Evolutionary conservation across 2,797 vertebrate genomes (phyloP).

Genomic region (Pteropus rufus): DNA sequence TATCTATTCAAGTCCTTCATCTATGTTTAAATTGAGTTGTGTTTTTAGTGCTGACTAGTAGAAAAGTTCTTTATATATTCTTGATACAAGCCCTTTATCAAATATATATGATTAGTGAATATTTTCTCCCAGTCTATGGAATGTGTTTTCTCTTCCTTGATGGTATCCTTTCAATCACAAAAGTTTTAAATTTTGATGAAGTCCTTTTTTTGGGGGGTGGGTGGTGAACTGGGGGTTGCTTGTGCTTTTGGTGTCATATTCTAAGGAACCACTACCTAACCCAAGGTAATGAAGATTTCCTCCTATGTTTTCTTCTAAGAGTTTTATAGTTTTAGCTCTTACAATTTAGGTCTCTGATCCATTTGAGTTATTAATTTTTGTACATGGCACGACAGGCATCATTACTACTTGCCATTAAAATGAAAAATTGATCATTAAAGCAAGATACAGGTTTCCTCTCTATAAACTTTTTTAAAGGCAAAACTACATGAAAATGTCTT

Average conservation of each 20-base stretch:
- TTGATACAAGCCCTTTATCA: neutral
- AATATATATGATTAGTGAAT: neutral
- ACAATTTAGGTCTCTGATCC: neutral
- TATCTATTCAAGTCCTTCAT: neutral
- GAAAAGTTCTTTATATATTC: neutral
- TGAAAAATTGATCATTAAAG: constrained; percentile 17
- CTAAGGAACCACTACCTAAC: neutral
- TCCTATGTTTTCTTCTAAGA: neutral
- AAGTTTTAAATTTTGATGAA: neutral
- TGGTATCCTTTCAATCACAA: neutral
- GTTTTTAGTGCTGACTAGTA: neutral
- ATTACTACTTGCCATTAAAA: neutral
- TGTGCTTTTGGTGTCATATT: neutral
- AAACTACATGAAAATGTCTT: neutral
- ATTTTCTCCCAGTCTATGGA: neutral
- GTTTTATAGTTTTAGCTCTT: constrained; percentile 3
- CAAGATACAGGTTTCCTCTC: neutral
- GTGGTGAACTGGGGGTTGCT: neutral
- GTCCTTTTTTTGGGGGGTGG: neutral
- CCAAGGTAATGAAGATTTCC: neutral
- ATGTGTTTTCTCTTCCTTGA: neutral
- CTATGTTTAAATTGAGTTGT: neutral
- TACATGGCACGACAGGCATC: neutral
- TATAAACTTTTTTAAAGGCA: neutral
- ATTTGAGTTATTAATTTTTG: constrained; percentile 23